Percentiles rank a stretch among this genome's conserved stretches.
Conservation (phyloP, 2,113 vertebrate genomes). For the Cyrtonyx montezumae region DNA sequence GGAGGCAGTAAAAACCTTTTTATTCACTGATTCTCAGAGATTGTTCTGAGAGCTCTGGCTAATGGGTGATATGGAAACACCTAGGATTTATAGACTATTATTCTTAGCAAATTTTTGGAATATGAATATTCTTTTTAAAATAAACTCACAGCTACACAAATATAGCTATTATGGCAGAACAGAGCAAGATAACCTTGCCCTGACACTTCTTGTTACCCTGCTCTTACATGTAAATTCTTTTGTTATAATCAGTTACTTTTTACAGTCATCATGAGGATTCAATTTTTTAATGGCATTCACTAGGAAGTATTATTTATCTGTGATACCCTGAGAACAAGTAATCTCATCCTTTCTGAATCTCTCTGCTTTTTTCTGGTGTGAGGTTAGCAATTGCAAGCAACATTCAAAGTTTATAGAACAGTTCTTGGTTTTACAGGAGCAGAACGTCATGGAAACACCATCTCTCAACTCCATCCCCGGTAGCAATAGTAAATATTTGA, state of each 20-base stretch:
- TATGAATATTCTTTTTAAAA: not conserved
- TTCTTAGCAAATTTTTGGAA: not conserved
- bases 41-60: not conserved
- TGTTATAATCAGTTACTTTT: constrained; percentile 4
- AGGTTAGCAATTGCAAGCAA: constrained; percentile 30
- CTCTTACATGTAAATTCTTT: constrained; percentile 31
- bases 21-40: not conserved
- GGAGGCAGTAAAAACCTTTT: not conserved
- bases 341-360: not conserved
- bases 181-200: constrained; percentile 16
- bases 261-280: not conserved
- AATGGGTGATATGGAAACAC: not conserved
- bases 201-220: not conserved
- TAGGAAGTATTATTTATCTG: not conserved
- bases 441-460: constrained; percentile 56
- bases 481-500: constrained; percentile 48
- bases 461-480: not conserved
- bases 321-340: not conserved
- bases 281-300: not conserved
- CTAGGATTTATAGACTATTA: not conserved
- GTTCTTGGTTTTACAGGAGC: constrained; percentile 33
- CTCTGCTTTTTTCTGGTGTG: not conserved
- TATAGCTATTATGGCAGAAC: not conserved
- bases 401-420: constrained; percentile 38
- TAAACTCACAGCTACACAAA: not conserved